Conservation (phyloP, 2,797 vertebrate species). For the Gobio occitaniae region DNA sequence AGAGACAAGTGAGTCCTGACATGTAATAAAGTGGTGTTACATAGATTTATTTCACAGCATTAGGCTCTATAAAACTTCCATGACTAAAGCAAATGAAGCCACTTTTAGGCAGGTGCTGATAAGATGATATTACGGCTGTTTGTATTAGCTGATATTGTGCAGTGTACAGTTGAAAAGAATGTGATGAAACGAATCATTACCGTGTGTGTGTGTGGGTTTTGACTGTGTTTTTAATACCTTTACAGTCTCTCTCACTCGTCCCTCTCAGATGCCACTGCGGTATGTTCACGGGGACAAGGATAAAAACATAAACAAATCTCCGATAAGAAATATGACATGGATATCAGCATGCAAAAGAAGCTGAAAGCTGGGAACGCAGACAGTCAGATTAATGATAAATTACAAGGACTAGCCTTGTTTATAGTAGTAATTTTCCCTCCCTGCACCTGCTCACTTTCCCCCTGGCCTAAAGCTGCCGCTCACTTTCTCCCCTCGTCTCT, state of each 20-base stretch:
- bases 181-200: slow-evolving; percentile 57
- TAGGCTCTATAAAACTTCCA: slow-evolving; percentile 41
- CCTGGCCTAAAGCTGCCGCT: slow-evolving; percentile 77
- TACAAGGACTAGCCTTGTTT: slow-evolving; percentile 82
- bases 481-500: slow-evolving; percentile 28
- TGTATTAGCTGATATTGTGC: slow-evolving; percentile 36
- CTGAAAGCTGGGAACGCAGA: slow-evolving; percentile 74
- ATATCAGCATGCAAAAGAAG: slow-evolving; percentile 85
- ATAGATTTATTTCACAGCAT: slow-evolving; percentile 54
- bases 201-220: slow-evolving; percentile 29
- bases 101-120: slow-evolving; percentile 46
- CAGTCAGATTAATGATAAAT: slow-evolving; percentile 86
- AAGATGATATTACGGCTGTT: slow-evolving; percentile 30
- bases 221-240: slow-evolving; percentile 20
- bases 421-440: slow-evolving; percentile 80
- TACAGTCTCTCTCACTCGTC: slow-evolving; percentile 7
- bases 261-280: slow-evolving; percentile 67
- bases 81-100: slow-evolving; percentile 53
- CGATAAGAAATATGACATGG: slow-evolving; percentile 84
- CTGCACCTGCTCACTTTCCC: slow-evolving; percentile 83
- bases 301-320: slow-evolving; percentile 85
- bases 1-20: slow-evolving; percentile 50
- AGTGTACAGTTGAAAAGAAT: slow-evolving; percentile 35
- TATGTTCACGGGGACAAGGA: slow-evolving; percentile 79
- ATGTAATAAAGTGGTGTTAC: slow-evolving; percentile 51